Conservation (phyloP, 2,797 vertebrate genomes). For the Muscicapa comitata region DNA sequence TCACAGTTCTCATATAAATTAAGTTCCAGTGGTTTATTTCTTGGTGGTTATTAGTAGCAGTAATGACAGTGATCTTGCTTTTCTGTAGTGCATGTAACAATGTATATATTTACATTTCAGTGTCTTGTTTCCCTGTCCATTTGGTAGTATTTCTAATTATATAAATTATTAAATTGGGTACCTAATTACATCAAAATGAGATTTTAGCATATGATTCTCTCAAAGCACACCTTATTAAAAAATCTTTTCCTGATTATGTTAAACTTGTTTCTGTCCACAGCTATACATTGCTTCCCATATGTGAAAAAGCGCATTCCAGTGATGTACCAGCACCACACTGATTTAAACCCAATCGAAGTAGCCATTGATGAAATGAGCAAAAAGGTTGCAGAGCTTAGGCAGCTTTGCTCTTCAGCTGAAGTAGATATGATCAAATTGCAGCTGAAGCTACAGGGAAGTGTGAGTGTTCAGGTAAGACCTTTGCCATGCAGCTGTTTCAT, state of each 20-base stretch:
- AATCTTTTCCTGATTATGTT: background rate
- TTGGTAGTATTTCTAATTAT: background rate
- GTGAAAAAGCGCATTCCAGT: slow-evolving; percentile 96
- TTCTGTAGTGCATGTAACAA: background rate
- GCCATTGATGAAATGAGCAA: slow-evolving; percentile 97
- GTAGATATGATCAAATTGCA: slow-evolving; percentile 98
- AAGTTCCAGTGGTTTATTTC: background rate
- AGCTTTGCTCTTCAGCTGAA: slow-evolving; percentile 87
- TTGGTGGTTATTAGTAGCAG: background rate
- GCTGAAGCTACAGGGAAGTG: slow-evolving; percentile 93
- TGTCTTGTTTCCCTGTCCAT: background rate
- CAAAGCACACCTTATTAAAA: background rate
- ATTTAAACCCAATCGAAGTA: slow-evolving; percentile 96
- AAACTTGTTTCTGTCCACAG: slow-evolving; percentile 60
- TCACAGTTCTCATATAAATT: background rate
- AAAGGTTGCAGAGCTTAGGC: slow-evolving; percentile 89
- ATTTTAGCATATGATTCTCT: background rate
- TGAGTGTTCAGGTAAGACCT: slow-evolving; percentile 90
- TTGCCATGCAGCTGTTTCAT: background rate
- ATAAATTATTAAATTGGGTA: background rate
- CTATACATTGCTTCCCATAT: slow-evolving; percentile 94
- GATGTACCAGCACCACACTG: slow-evolving; percentile 97
- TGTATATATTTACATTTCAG: background rate
- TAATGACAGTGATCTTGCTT: background rate
- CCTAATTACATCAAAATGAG: background rate